phyloP scores from a whole-genome alignment of 2,888 invertebrate species.

The Cynaeus angustus region DNA sequence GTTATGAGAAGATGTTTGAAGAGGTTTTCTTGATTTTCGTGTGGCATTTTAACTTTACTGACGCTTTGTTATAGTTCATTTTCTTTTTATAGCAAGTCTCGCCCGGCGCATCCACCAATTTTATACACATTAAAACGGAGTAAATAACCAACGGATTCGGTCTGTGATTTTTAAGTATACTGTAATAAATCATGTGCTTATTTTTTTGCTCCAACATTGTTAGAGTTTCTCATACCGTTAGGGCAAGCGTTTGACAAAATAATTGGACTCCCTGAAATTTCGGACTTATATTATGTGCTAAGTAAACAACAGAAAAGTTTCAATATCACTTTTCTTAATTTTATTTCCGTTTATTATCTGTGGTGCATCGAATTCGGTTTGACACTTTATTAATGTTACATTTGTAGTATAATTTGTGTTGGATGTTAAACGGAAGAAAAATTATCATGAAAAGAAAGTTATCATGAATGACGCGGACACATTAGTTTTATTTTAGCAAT shows the following conservation, averaged over 20 bases:
- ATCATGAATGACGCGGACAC: too few species aligned
- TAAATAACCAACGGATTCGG: not conserved
- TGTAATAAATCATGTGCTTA: not conserved
- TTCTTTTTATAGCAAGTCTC: not conserved
- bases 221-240: too few species aligned
- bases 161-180: not conserved
- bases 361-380: too few species aligned
- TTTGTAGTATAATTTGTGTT: too few species aligned
- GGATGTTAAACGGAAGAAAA: too few species aligned
- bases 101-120: conserved; percentile 36
- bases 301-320: too few species aligned
- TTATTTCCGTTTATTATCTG: not conserved
- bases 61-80: not conserved
- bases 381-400: too few species aligned
- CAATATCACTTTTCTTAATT: not conserved
- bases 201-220: not conserved
- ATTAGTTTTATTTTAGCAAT: too few species aligned
- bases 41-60: conserved; percentile 11
- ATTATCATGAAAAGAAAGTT: too few species aligned
- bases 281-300: too few species aligned
- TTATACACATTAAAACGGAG: not conserved
- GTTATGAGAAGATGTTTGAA: conserved; percentile 20
- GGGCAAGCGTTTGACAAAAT: too few species aligned
- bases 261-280: too few species aligned
- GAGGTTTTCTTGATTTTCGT: not conserved